A percentile compares a stretch with the other conserved stretches of the same genome.
Evolutionary conservation across 2,888 invertebrate species (phyloP).

Genomic region (Yponomeuta evonymella): DNA sequence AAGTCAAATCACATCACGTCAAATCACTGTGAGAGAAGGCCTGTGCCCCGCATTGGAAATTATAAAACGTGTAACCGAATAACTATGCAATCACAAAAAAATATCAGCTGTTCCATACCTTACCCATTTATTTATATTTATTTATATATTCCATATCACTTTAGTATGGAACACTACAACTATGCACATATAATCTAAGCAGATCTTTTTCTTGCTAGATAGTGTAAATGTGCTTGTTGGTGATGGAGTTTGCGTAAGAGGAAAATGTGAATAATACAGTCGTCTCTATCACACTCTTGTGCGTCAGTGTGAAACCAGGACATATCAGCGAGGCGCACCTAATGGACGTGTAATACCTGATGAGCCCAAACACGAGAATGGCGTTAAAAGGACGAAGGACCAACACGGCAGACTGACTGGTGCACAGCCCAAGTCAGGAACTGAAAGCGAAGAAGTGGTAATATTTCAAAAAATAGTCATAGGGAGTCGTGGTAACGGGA

Average conservation of each 20-base stretch:
- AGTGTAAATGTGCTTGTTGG: neutral
- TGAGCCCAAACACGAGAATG: constrained; percentile 68
- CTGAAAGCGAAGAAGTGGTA: neutral
- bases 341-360: constrained; percentile 74
- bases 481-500: too few relatives aligned
- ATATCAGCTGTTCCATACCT: too few relatives aligned
- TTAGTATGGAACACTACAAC: too few relatives aligned
- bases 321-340: constrained; percentile 67
- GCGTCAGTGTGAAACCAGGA: constrained; percentile 34
- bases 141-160: too few relatives aligned
- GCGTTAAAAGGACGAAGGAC: constrained; percentile 72
- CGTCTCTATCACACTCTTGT: constrained; percentile 33
- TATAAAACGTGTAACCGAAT: too few relatives aligned
- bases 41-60: too few relatives aligned
- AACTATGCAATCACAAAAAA: too few relatives aligned
- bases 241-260: neutral
- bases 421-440: neutral
- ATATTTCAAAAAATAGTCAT: neutral
- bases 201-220: too few relatives aligned
- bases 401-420: constrained; percentile 41
- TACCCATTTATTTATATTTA: too few relatives aligned
- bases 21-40: too few relatives aligned
- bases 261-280: neutral
- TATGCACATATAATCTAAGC: too few relatives aligned
- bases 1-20: too few relatives aligned